These are phyloP conservation scores for Rissa tridactyla DNA, from an alignment of 2,113 vertebrate genomes.

Conservation along the genomic window DNA sequence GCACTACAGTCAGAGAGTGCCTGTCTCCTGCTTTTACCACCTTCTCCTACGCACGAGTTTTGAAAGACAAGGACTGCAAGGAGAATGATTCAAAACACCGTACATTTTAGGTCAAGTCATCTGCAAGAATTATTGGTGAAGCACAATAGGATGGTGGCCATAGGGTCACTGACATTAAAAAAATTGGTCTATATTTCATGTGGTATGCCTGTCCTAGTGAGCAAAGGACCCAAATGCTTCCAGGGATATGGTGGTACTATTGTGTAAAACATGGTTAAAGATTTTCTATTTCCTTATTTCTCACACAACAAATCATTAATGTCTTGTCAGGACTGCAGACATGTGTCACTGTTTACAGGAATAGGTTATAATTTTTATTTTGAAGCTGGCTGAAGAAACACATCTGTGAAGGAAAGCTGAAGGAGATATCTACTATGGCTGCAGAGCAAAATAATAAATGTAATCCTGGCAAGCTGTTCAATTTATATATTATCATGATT, in stretches of 20 bases:
- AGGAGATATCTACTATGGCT: background rate
- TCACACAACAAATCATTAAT: background rate
- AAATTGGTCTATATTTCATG: background rate
- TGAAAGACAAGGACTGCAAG: background rate
- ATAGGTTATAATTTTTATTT: background rate
- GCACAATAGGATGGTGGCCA: background rate
- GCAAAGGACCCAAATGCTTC: background rate
- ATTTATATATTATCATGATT: slow-evolving; percentile 43
- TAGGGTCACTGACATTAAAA: background rate
- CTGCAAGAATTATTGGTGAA: slow-evolving; percentile 6
- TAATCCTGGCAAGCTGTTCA: background rate
- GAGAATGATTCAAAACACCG: background rate
- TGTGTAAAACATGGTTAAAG: background rate
- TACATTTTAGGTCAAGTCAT: background rate
- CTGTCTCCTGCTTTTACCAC: background rate
- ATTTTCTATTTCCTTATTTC: slow-evolving; percentile 12
- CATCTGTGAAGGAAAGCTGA: background rate
- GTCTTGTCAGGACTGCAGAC: background rate
- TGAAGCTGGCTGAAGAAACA: background rate
- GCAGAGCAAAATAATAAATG: slow-evolving; percentile 11
- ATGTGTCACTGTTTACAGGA: background rate
- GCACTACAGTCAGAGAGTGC: background rate
- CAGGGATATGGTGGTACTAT: background rate
- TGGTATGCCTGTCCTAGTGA: background rate
- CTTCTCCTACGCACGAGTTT: background rate